phyloP scores from a whole-genome alignment of 2,888 invertebrate genomes.

The Hydroisotoma schaefferi region DNA sequence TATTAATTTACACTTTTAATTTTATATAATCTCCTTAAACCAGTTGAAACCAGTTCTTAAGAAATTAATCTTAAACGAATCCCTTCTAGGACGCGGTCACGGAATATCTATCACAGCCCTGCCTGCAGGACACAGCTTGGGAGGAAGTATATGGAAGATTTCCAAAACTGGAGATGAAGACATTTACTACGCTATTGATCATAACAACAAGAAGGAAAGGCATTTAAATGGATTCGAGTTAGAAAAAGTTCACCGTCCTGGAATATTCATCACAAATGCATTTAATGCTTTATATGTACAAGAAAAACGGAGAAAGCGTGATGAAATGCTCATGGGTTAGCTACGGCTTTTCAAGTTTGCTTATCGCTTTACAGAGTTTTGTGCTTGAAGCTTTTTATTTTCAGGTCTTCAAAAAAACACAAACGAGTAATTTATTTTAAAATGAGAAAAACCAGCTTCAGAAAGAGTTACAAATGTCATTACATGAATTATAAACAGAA shows the following conservation, averaged over 20 bases:
- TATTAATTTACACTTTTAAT: neutral
- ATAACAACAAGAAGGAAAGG: conserved; percentile 62
- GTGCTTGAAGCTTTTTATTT: neutral
- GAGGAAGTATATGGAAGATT: conserved; percentile 62
- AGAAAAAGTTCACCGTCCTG: conserved; percentile 56
- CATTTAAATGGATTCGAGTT: conserved; percentile 58
- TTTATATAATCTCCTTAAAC: conserved; percentile 9
- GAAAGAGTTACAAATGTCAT: no score
- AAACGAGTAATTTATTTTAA: no score
- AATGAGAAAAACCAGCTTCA: no score
- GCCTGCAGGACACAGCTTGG: conserved; percentile 61
- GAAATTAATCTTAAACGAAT: no score
- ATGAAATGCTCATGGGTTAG: conserved; percentile 57
- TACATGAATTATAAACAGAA: no score
- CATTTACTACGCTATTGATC: conserved; percentile 61
- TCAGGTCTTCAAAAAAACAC: neutral
- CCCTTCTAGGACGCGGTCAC: conserved; percentile 56
- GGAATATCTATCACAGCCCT: conserved; percentile 59
- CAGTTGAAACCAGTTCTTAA: no score
- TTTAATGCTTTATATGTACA: conserved; percentile 58
- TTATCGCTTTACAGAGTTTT: neutral
- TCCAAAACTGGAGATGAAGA: conserved; percentile 61
- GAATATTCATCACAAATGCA: conserved; percentile 60
- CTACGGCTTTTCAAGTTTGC: neutral
- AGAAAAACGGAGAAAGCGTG: conserved; percentile 56